Percentiles rank a stretch among this genome's conserved stretches.
Evolutionary conservation across 2,888 invertebrate species (phyloP).

Genomic region (Cerceris rybyensis): DNA sequence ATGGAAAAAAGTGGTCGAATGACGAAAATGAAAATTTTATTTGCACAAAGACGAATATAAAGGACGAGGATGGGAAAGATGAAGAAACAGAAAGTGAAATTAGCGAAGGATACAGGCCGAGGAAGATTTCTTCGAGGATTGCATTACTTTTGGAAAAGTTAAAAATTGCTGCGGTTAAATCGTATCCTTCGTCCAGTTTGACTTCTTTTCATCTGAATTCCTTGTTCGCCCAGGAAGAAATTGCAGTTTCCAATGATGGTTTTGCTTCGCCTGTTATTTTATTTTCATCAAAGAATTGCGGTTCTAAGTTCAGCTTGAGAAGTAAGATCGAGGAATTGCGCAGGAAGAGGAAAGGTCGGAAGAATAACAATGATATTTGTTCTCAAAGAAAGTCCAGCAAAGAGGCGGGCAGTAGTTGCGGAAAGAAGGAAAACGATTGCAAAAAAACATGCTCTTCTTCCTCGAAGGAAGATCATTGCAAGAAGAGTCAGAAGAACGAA

Average conservation of each 20-base stretch:
- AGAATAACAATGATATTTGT: slow-evolving; percentile 14
- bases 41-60: neutral
- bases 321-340: slow-evolving; percentile 17
- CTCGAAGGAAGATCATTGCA: slow-evolving; percentile 12
- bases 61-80: neutral
- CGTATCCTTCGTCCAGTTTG: slow-evolving; percentile 22
- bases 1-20: too few species aligned
- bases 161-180: slow-evolving; percentile 3
- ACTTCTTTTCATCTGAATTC: slow-evolving; percentile 35
- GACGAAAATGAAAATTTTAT: neutral
- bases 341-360: slow-evolving; percentile 1
- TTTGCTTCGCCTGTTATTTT: neutral
- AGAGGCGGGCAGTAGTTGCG: slow-evolving; percentile 1
- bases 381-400: slow-evolving; percentile 10
- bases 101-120: neutral
- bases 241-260: neutral
- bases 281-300: slow-evolving; percentile 7
- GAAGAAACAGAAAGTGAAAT: neutral
- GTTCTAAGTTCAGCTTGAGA: slow-evolving; percentile 3
- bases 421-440: neutral
- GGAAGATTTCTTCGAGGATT: slow-evolving; percentile 31
- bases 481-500: neutral
- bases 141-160: slow-evolving; percentile 32
- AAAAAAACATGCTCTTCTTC: neutral
- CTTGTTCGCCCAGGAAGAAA: slow-evolving; percentile 25